These are phyloP conservation scores for Muntiacus muntjak DNA, from an alignment of 2,113 vertebrate species.

Conservation along the genomic window DNA sequence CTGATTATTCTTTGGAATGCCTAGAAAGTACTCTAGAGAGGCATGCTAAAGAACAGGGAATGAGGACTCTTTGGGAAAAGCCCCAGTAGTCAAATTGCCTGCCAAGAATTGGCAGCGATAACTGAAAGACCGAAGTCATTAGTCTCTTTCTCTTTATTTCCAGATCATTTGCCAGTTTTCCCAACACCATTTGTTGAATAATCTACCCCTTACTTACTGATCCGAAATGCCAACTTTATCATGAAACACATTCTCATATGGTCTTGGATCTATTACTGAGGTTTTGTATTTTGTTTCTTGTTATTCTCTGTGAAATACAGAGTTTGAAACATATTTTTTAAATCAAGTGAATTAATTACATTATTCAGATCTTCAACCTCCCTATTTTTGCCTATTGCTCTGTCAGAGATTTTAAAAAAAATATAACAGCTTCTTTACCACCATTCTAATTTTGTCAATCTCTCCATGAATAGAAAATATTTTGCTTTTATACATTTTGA, in stretches of 20 bases:
- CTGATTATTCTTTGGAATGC: background rate
- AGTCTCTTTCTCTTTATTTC: conserved; percentile 30
- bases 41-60: background rate
- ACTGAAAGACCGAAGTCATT: background rate
- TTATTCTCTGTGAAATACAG: conserved; percentile 27
- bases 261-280: conserved; percentile 21
- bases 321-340: conserved; percentile 23
- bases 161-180: conserved; percentile 27
- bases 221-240: conserved; percentile 37
- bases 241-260: background rate
- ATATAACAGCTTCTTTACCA: background rate
- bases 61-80: background rate
- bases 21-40: conserved; percentile 12
- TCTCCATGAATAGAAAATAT: conserved; percentile 32
- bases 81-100: background rate
- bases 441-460: conserved; percentile 49
- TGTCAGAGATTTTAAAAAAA: conserved; percentile 15
- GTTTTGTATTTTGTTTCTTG: conserved; percentile 21
- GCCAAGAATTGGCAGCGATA: conserved; percentile 11
- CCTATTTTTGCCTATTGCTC: conserved; percentile 27
- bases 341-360: conserved; percentile 42
- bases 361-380: conserved; percentile 16
- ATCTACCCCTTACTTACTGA: conserved; percentile 18
- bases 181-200: conserved; percentile 32
- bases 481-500: conserved; percentile 42